Percentiles rank a stretch among this genome's conserved stretches.
Conservation (phyloP, 2,113 vertebrate genomes). For the Limnothrissa miodon region DNA sequence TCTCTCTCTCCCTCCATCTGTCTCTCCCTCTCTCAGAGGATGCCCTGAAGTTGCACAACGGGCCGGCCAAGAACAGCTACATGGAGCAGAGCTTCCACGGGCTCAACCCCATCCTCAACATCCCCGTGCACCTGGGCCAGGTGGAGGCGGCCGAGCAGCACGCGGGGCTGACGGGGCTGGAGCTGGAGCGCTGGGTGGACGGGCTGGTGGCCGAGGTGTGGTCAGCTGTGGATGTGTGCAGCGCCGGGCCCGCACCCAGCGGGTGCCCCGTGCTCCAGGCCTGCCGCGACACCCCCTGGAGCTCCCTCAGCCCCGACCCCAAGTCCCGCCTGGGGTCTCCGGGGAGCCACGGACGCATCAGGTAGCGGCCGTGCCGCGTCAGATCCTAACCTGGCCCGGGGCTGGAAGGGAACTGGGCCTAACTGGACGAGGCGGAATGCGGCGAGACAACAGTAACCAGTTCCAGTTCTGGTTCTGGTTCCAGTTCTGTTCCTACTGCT, state of each 20-base stretch:
- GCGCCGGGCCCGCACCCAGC: slow-evolving; percentile 71
- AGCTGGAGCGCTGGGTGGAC: slow-evolving; percentile 89
- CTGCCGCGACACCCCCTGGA: slow-evolving; percentile 90
- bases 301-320: slow-evolving; percentile 92
- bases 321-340: slow-evolving; percentile 86
- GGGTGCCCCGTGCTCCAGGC: slow-evolving; percentile 88
- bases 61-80: slow-evolving; percentile 89
- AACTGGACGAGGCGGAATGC: background rate
- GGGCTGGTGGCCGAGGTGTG: slow-evolving; percentile 79
- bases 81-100: slow-evolving; percentile 99
- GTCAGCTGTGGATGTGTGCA: slow-evolving; percentile 87
- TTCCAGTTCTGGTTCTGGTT: background rate
- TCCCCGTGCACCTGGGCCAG: slow-evolving; percentile 79
- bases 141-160: slow-evolving; percentile 84
- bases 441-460: background rate
- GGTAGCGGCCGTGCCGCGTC: slow-evolving; percentile 80
- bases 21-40: slow-evolving; percentile 76
- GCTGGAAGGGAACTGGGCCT: background rate
- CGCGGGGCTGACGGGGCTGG: slow-evolving; percentile 73
- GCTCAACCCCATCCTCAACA: slow-evolving; percentile 89
- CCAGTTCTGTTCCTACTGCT: background rate
- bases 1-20: background rate
- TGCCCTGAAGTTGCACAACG: slow-evolving; percentile 81
- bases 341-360: slow-evolving; percentile 85
- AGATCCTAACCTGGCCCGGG: background rate